Base-by-base conservation (phyloP, 2,888 invertebrate genomes). In the Athripsodes cinereus region DNA sequence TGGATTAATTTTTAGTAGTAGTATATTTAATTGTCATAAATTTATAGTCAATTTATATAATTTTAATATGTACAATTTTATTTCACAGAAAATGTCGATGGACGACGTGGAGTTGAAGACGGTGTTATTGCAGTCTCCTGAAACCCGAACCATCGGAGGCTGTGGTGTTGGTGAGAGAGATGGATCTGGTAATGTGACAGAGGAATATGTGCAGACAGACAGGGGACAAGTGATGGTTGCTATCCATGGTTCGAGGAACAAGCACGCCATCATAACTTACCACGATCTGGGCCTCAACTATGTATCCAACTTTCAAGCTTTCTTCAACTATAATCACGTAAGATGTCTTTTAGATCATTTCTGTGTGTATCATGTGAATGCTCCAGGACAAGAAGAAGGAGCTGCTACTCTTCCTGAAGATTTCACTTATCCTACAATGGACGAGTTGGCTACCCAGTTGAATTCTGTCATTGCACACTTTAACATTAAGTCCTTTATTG, bases 201-300 rank as follows among this genome's bases (percentile, higher is more conserved):
- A 78, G 65, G 88, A 90, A 68, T 84, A 90, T 70, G 91, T 98
- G 67, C 89, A 92, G 73, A 96, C 96, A 54, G 91, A 92, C 70
- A 88, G 88, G 73, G 97, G 98, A 63, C 87, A 88, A 67, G 78
- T 99, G 67, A 84, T 93, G 68, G 96, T 99, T 59, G 93, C 95
- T 61, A 88, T 97, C 67, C 93, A 96, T 74, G 99, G 98, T 63
- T 91, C 95, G 74, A 84, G 90, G 66, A 84, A 83, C 67, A 95
- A 93, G 76, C 92, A 92, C 64, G 93, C 96, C 66, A 95, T 99
- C 69, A 68, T 99, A 69, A 99, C 99, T 65, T 98, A 96, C 78
- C 99, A 99, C 78, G 99, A 99, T 82, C 84, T 99, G 75, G 99
- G 99, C 69, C 88, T 99, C 67, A 99, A 98, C 76, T 96, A 92